Conservation (phyloP, 2,797 vertebrate species). For the Sebastes baramenuke region DNA sequence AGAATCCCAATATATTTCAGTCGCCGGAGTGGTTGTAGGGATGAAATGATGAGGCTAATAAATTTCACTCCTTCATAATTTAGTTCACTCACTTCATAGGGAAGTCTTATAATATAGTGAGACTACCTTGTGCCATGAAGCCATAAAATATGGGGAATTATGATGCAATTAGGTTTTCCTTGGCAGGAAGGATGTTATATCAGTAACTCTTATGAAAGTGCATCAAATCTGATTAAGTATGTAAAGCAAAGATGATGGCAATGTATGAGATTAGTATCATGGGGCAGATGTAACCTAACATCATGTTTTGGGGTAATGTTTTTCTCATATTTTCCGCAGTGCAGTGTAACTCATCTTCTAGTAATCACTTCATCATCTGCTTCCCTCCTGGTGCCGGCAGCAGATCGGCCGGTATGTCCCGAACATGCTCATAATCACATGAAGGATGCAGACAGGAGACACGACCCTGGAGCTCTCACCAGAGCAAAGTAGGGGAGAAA, state of each 20-base stretch:
- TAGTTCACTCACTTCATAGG: background rate
- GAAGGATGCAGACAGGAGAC: background rate
- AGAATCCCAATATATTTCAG: background rate
- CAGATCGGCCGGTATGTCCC: background rate
- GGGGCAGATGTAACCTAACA: background rate
- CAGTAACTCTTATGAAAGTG: constrained; percentile 4
- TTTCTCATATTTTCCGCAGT: background rate
- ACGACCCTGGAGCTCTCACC: background rate
- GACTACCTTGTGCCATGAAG: constrained; percentile 12
- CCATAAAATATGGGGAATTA: constrained; percentile 20
- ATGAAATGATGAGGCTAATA: constrained; percentile 15
- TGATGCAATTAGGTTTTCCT: constrained; percentile 35
- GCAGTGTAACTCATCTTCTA: constrained; percentile 23
- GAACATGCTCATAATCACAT: constrained; percentile 38
- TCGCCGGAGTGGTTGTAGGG: background rate
- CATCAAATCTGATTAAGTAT: constrained; percentile 19
- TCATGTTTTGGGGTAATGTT: background rate
- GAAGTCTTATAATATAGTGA: background rate
- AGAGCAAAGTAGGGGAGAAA: background rate
- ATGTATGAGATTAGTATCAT: background rate
- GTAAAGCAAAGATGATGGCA: background rate
- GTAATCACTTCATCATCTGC: constrained; percentile 40
- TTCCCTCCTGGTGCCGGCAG: constrained; percentile 21
- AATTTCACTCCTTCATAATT: constrained; percentile 34
- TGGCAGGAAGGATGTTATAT: constrained; percentile 6